Base-by-base conservation (phyloP, 2,888 invertebrate genomes). In the Dorcus parallelipipedus region DNA sequence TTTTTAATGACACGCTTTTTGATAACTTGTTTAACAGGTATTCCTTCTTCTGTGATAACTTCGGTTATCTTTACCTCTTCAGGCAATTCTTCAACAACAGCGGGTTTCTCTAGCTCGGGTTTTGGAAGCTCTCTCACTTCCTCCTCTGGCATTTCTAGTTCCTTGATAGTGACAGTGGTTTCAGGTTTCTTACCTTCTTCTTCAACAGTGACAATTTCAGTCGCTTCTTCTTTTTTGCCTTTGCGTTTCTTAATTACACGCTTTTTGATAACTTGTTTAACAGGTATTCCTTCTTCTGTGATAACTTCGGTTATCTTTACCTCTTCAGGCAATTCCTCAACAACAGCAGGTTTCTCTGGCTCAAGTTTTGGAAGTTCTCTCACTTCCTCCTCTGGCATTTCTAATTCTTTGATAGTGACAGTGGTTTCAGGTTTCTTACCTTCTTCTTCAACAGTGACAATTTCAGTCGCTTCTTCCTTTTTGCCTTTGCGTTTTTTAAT, bases 381-480 rank as follows among this genome's bases (percentile, higher is more conserved):
- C 20, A 62, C 47, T 14, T 62, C 42, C 45, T 43, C 17, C 14
- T 66, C 63, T 8, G 65, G 67, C 53, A 66, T 66, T 50, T 71
- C 69, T 56, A 64, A 64, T 52, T 62, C 63, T 53, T 71, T 64
- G 49, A 71, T 65, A 2, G 56, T 61, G 8, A 72, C 68, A 6
- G 66, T 63, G 0, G 64, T 66, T 54, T 69, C 64, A 33, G 71
- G 67, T 38, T 69, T 57, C 5, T 74, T 69, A 48, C 63, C 67
- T 14, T 69, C 66, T 55, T 69, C 67, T 65, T 76, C 75, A 26
- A 76, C 70, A 26, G 79, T 80, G 47, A 72, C 69, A 38, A 81
- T 80, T 70, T 78, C 78, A 1, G 79, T 80, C 8, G 79, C 67
- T 67, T 82, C 80, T 52, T 71, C 68, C 56, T 72, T 69, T 1